These are phyloP conservation scores for Heptranchias perlo DNA, from an alignment of 2,113 vertebrate genomes.

Conservation along the genomic window DNA sequence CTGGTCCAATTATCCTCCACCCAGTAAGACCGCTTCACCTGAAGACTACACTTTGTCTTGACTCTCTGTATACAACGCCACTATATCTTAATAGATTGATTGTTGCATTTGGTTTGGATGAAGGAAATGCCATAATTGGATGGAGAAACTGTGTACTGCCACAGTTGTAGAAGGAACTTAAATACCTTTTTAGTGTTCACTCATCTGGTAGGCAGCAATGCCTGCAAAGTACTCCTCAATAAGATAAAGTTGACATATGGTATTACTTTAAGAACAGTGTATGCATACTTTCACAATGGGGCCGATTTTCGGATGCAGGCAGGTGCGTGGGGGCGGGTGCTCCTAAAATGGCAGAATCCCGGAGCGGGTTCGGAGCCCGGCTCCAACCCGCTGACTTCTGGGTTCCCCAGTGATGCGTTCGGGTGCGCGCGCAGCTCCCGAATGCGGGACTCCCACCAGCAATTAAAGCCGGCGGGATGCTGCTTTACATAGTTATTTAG, in stretches of 20 bases:
- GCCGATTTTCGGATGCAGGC: too few relatives aligned
- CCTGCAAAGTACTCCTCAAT: not conserved
- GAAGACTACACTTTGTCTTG: not conserved
- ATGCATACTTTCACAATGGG: not conserved
- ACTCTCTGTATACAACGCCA: not conserved
- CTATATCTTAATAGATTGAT: not conserved
- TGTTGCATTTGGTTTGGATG: not conserved
- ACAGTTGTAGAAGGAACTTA: not conserved
- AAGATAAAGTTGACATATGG: not conserved
- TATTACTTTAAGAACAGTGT: not conserved
- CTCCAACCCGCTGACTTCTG: too few relatives aligned
- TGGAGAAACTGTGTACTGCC: not conserved
- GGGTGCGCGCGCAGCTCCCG: too few relatives aligned
- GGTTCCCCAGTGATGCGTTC: too few relatives aligned
- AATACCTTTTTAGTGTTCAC: not conserved
- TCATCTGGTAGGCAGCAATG: not conserved
- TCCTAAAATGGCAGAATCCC: too few relatives aligned
- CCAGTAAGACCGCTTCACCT: not conserved
- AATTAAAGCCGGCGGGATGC: too few relatives aligned
- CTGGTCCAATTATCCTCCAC: not conserved
- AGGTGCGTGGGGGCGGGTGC: too few relatives aligned
- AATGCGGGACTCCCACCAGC: too few relatives aligned
- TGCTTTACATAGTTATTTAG: too few relatives aligned
- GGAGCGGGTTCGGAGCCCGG: too few relatives aligned
- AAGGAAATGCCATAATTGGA: not conserved